Base-by-base conservation (phyloP, 2,113 vertebrate genomes). In the Clupea harengus region DNA sequence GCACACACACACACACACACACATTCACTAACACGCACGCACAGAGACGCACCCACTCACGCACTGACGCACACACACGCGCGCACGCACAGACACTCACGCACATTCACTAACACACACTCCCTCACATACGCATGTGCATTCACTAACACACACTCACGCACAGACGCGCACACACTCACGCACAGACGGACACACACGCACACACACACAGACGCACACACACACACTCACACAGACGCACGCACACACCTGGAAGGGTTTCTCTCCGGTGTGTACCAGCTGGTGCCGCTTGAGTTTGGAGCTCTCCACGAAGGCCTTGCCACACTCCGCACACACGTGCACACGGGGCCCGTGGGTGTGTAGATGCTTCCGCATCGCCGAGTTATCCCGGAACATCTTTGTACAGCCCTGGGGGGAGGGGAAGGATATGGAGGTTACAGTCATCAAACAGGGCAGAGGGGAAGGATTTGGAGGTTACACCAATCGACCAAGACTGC, bases 301-400 rank as follows among this genome's bases (percentile, higher is more conserved):
- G 78, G 98, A 99, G 93, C 98, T 99, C 96, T 99, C 98, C 72
- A 99, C 98, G 49, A 99, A 99, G 81, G 98, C 98, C 92, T 99
- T 99, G 89, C 98, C 98, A 44, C 98, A 99, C 84, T 99, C 98
- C 0, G 98, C 98, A 86, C 98, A 99, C 90, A 99, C 98, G 45
- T 99, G 98, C 88, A 99, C 98, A 67, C 97, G 93, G 45, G 98
- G 98, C 4, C 98, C 98, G 83, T 99, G 98, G 89, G 98, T 99
- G 94, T 99, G 98, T 90, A 99, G 96, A 85, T 99, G 98, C 92
- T 99, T 99, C 92, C 98, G 97, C 98, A 99, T 99, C 90, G 98
- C 98, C 22, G 98, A 99, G 94, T 99, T 99, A 94, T 99, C 98
- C 97, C 98, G 97, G 97, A 99, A 99, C 98, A 99, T 99, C 95